phyloP scores from a whole-genome alignment of 2,113 vertebrate species.

The Bufo bufo region DNA sequence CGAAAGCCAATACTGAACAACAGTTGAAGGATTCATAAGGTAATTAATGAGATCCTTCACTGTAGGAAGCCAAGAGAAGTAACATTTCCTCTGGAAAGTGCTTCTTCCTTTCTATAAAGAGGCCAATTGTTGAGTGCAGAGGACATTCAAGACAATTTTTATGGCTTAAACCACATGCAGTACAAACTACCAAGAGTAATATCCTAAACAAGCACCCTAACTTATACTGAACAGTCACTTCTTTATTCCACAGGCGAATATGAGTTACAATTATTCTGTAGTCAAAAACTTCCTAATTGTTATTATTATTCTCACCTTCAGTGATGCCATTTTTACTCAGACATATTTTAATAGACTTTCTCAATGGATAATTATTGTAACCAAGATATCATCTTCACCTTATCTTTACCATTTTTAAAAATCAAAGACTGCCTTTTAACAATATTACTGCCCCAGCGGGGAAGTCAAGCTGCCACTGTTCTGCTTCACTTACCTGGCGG shows the following conservation, averaged over 20 bases:
- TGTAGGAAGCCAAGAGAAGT: constrained; percentile 27
- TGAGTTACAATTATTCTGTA: not conserved
- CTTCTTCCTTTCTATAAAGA: constrained; percentile 34
- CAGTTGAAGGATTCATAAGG: constrained; percentile 37
- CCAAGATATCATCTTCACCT: no score
- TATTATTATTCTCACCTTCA: not conserved
- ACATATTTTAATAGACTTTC: no score
- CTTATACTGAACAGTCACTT: not conserved
- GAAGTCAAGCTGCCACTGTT: no score
- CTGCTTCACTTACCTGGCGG: no score
- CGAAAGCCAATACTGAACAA: constrained; percentile 30
- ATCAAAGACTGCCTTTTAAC: no score
- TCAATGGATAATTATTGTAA: no score
- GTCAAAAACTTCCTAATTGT: constrained; percentile 13
- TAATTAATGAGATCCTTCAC: constrained; percentile 48
- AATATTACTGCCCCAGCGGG: no score
- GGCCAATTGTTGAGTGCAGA: constrained; percentile 20
- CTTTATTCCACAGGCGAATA: not conserved
- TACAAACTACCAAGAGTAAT: constrained; percentile 33
- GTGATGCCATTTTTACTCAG: not conserved
- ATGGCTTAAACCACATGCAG: constrained; percentile 28
- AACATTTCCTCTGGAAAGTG: constrained; percentile 41
- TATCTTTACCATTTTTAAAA: no score
- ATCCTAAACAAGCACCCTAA: constrained; percentile 33
- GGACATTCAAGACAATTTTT: constrained; percentile 36